A percentile compares a stretch with the other conserved stretches of the same genome.
phyloP scores from a whole-genome alignment of 37 sponge, comb jelly and placozoan genomes.

The Beroe ovata region DNA sequence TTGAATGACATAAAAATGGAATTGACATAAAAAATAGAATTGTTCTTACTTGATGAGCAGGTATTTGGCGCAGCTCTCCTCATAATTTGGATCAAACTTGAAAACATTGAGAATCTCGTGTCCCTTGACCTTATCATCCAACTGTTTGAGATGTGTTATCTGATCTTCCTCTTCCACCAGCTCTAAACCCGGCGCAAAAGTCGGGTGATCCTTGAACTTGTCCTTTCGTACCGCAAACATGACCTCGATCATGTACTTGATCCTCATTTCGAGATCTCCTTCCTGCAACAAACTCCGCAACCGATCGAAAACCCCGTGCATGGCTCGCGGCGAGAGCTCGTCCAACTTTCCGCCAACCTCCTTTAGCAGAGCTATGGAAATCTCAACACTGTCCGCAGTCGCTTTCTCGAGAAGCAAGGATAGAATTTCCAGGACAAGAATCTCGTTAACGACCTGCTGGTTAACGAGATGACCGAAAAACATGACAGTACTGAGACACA shows the following conservation, averaged over 20 bases:
- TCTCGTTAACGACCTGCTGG: constrained; percentile 89
- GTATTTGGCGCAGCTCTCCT: constrained; percentile 85
- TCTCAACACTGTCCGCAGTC: constrained; percentile 93
- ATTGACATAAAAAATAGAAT: no score
- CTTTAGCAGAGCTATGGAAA: constrained; percentile 72
- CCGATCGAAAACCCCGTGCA: constrained; percentile 86
- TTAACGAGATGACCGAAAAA: constrained; percentile 96
- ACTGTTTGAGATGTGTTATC: constrained; percentile 87
- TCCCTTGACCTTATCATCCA: constrained; percentile 80
- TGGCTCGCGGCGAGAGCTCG: constrained; percentile 79
- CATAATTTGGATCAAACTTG: constrained; percentile 81
- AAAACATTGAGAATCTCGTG: constrained; percentile 88
- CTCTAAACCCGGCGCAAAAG: constrained; percentile 80
- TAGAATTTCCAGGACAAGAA: constrained; percentile 89
- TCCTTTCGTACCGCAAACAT: constrained; percentile 92
- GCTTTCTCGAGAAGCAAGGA: constrained; percentile 90
- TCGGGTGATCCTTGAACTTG: constrained; percentile 88
- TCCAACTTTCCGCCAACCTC: constrained; percentile 84
- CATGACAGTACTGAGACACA: constrained; percentile 84
- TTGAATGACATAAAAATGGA: neutral
- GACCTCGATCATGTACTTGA: constrained; percentile 98
- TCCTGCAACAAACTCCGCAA: constrained; percentile 83
- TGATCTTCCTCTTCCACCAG: constrained; percentile 95
- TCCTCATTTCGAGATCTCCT: constrained; percentile 77
- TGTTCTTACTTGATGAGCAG: constrained; percentile 72